Conservation (phyloP, 2,888 invertebrate species). For the Limnephilus marmoratus region DNA sequence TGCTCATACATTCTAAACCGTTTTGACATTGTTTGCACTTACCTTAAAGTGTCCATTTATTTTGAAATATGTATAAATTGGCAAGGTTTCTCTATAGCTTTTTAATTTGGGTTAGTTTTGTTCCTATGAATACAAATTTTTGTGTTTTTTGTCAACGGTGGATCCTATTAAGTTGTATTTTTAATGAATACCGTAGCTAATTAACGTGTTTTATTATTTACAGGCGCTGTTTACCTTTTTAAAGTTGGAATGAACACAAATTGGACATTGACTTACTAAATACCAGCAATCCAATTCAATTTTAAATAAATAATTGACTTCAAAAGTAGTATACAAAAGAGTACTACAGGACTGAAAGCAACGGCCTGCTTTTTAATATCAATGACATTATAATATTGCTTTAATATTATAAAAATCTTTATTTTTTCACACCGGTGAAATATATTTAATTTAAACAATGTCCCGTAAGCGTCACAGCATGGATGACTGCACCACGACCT, state of each 20-base stretch:
- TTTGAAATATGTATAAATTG: not conserved
- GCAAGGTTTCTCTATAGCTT: not conserved
- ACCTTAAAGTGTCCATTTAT: not conserved
- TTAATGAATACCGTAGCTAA: not conserved
- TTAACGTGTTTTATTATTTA: not conserved
- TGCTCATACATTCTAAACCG: no score
- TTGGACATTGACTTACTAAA: not conserved
- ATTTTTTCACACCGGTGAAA: conserved; percentile 12
- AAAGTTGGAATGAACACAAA: not conserved
- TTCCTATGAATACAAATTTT: not conserved
- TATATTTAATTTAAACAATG: conserved; percentile 51
- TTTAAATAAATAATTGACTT: not conserved
- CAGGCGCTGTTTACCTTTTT: not conserved
- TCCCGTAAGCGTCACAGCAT: conserved; percentile 63
- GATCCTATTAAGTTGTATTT: not conserved
- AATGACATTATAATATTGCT: not conserved
- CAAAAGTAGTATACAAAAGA: not conserved
- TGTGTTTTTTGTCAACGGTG: not conserved
- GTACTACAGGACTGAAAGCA: not conserved
- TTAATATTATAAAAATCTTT: conserved; percentile 8
- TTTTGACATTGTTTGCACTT: not conserved
- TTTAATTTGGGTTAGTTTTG: not conserved
- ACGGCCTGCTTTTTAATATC: not conserved
- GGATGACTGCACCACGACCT: conserved; percentile 50
- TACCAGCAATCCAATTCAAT: not conserved